Conservation (phyloP, 2,888 invertebrate species). For the Volucella inflata region DNA sequence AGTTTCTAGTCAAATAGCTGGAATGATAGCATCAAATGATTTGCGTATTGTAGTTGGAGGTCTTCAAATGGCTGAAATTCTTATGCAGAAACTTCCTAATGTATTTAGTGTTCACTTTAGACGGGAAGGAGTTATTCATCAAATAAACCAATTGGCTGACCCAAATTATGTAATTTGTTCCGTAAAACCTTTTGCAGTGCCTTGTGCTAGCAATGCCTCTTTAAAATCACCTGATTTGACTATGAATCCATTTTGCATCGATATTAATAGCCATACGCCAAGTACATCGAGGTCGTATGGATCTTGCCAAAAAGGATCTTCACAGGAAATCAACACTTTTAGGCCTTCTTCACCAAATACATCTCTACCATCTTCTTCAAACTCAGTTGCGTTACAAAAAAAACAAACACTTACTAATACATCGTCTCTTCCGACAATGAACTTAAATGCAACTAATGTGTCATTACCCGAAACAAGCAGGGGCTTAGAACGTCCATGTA, state of each 20-base stretch:
- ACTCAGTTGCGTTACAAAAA: slow-evolving; percentile 73
- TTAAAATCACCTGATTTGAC: slow-evolving; percentile 81
- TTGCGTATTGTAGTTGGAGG: slow-evolving; percentile 98
- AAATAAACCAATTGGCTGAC: slow-evolving; percentile 89
- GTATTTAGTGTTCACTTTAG: slow-evolving; percentile 98
- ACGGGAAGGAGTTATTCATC: slow-evolving; percentile 98
- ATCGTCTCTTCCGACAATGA: slow-evolving; percentile 73
- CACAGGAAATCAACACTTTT: slow-evolving; percentile 81
- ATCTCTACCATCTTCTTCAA: slow-evolving; percentile 77
- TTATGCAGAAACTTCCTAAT: slow-evolving; percentile 98
- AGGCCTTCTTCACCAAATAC: slow-evolving; percentile 77
- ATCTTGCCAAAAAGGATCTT: slow-evolving; percentile 80
- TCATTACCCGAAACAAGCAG: slow-evolving; percentile 1
- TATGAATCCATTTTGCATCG: slow-evolving; percentile 82
- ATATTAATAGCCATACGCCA: slow-evolving; percentile 79
- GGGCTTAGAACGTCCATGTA: slow-evolving; percentile 58
- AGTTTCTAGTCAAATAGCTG: slow-evolving; percentile 98
- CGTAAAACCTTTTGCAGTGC: slow-evolving; percentile 84
- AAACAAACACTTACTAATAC: slow-evolving; percentile 57
- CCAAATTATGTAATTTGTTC: slow-evolving; percentile 86
- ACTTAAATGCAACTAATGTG: slow-evolving; percentile 46
- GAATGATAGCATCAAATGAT: slow-evolving; percentile 99
- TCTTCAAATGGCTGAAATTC: slow-evolving; percentile 97
- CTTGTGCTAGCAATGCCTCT: slow-evolving; percentile 80
- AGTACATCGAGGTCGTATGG: slow-evolving; percentile 79